phyloP scores from a whole-genome alignment of 2,888 invertebrate genomes.

The Apotomis capreana region DNA sequence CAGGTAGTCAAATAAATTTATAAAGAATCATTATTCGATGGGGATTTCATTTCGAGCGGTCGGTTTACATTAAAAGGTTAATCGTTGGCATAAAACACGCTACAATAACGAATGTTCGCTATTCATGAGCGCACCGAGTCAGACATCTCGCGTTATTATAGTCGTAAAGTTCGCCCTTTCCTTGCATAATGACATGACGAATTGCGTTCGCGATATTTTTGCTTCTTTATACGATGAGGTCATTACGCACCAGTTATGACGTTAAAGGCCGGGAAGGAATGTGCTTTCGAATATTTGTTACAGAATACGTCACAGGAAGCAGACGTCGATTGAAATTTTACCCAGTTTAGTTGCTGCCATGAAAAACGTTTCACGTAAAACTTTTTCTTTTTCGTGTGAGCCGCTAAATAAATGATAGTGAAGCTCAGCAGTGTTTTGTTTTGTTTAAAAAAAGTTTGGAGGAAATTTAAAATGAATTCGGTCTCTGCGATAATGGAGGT shows the following conservation, averaged over 20 bases:
- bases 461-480: constrained; percentile 76
- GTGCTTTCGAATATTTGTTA: constrained; percentile 55
- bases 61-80: constrained; percentile 80
- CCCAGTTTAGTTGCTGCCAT: constrained; percentile 53
- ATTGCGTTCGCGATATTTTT: constrained; percentile 81
- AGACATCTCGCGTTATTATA: constrained; percentile 82
- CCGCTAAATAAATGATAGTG: constrained; percentile 58
- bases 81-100: constrained; percentile 81
- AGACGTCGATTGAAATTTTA: constrained; percentile 46
- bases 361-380: constrained; percentile 54
- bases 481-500: constrained; percentile 78
- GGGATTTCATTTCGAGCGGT: constrained; percentile 65
- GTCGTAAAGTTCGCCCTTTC: constrained; percentile 82
- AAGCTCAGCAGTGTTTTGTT: constrained; percentile 56
- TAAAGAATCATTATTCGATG: constrained; percentile 50
- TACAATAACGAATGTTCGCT: constrained; percentile 79
- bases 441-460: constrained; percentile 59
- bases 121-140: constrained; percentile 77
- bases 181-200: constrained; percentile 83
- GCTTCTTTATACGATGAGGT: constrained; percentile 77
- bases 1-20: constrained; percentile 42
- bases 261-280: constrained; percentile 58
- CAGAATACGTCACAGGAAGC: constrained; percentile 45
- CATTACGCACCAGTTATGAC: constrained; percentile 72
- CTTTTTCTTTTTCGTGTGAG: constrained; percentile 50